A percentile compares a stretch with the other conserved stretches of the same genome.
These are phyloP conservation scores for Rhagonycha lutea DNA, from an alignment of 2,888 invertebrate species.

Conservation along the genomic window DNA sequence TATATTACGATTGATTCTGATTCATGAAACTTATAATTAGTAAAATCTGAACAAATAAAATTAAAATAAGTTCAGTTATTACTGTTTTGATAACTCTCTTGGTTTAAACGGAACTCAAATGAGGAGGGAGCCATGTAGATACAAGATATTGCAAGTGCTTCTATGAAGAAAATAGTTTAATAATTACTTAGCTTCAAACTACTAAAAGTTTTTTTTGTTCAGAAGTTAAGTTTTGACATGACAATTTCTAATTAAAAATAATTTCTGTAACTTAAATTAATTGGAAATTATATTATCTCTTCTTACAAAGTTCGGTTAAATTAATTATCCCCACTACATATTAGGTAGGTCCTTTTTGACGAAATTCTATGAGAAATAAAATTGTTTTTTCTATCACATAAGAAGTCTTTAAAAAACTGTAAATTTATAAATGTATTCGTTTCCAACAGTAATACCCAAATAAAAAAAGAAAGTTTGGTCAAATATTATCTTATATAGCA, in stretches of 20 bases:
- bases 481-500: slow-evolving; percentile 4
- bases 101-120: not conserved
- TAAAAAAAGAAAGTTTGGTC: not conserved
- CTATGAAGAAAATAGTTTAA: not conserved
- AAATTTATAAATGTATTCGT: not conserved
- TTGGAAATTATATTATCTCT: too few species aligned
- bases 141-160: not conserved
- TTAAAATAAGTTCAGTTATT: not conserved
- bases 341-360: not conserved
- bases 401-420: not conserved
- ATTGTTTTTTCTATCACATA: not conserved
- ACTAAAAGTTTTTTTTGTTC: not conserved
- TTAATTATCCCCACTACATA: too few species aligned
- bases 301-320: too few species aligned
- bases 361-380: not conserved
- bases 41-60: not conserved
- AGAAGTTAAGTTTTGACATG: not conserved
- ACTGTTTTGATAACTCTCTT: not conserved
- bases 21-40: too few species aligned
- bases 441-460: not conserved
- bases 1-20: too few species aligned
- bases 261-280: too few species aligned
- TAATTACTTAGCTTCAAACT: not conserved
- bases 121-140: not conserved
- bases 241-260: not conserved